These are phyloP conservation scores for Castor canadensis DNA, from an alignment of 2,113 vertebrate species.

Conservation along the genomic window DNA sequence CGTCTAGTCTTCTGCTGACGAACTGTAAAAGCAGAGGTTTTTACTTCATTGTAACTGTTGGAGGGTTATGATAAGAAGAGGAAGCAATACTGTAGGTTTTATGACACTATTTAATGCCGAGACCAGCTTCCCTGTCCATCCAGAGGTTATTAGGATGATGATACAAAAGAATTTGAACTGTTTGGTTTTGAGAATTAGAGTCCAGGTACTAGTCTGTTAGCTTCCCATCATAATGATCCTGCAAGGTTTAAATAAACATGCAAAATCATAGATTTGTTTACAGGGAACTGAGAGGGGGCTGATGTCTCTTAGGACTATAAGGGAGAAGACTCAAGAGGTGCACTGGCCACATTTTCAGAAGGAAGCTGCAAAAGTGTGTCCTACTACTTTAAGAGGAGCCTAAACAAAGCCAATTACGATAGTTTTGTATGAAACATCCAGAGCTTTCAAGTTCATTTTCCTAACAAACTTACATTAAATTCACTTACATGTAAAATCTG, in stretches of 20 bases:
- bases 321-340: not conserved
- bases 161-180: not conserved
- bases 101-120: not conserved
- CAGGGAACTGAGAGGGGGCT: not conserved
- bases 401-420: not conserved
- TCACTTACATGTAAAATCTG: slow-evolving; percentile 16
- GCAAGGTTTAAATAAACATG: not conserved
- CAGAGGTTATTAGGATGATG: not conserved
- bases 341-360: not conserved
- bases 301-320: not conserved
- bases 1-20: not conserved
- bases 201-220: not conserved
- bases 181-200: not conserved
- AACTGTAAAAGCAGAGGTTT: not conserved
- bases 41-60: not conserved
- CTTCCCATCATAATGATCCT: not conserved
- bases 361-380: not conserved
- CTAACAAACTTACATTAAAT: slow-evolving; percentile 52
- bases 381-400: not conserved
- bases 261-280: not conserved
- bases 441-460: slow-evolving; percentile 28
- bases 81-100: not conserved
- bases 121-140: not conserved
- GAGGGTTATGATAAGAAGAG: not conserved
- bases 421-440: not conserved